These are phyloP conservation scores for Xylophagus ater DNA, from an alignment of 2,888 invertebrate genomes.

Conservation along the genomic window DNA sequence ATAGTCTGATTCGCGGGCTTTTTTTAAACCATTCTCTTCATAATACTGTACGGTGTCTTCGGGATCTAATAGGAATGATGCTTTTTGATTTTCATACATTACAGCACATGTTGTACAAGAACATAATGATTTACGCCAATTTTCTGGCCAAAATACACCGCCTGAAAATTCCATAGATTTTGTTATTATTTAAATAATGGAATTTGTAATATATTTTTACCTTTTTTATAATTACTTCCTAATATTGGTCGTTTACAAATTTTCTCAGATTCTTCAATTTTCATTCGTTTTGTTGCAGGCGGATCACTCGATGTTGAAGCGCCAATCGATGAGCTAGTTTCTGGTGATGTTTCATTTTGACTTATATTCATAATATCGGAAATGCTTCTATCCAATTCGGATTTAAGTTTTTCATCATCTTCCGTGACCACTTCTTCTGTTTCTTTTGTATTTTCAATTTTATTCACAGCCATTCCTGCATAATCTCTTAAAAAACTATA, in stretches of 20 bases:
- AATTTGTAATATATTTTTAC: too few relatives aligned
- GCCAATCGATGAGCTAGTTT: too few relatives aligned
- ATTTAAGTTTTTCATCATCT: slow-evolving; percentile 26
- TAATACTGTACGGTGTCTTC: slow-evolving; percentile 77
- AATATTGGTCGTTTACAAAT: slow-evolving; percentile 22
- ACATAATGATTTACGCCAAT: slow-evolving; percentile 68
- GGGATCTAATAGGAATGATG: slow-evolving; percentile 63
- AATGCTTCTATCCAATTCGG: slow-evolving; percentile 29
- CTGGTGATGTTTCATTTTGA: too few relatives aligned
- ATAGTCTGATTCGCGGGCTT: slow-evolving; percentile 44
- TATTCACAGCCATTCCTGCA: slow-evolving; percentile 38
- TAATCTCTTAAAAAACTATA: slow-evolving; percentile 67
- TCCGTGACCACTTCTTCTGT: slow-evolving; percentile 23
- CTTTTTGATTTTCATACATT: slow-evolving; percentile 58
- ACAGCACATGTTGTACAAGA: slow-evolving; percentile 53
- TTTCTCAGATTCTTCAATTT: not conserved
- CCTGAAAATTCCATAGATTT: slow-evolving; percentile 30
- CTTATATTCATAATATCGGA: slow-evolving; percentile 31
- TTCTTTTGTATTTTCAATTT: slow-evolving; percentile 21
- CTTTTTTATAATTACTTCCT: slow-evolving; percentile 23
- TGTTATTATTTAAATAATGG: not conserved
- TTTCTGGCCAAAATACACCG: slow-evolving; percentile 65
- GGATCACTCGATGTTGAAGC: too few relatives aligned
- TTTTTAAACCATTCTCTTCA: slow-evolving; percentile 61
- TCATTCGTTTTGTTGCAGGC: slow-evolving; percentile 2